These are phyloP conservation scores for Merops nubicus DNA, from an alignment of 2,113 vertebrate genomes.

Conservation along the genomic window DNA sequence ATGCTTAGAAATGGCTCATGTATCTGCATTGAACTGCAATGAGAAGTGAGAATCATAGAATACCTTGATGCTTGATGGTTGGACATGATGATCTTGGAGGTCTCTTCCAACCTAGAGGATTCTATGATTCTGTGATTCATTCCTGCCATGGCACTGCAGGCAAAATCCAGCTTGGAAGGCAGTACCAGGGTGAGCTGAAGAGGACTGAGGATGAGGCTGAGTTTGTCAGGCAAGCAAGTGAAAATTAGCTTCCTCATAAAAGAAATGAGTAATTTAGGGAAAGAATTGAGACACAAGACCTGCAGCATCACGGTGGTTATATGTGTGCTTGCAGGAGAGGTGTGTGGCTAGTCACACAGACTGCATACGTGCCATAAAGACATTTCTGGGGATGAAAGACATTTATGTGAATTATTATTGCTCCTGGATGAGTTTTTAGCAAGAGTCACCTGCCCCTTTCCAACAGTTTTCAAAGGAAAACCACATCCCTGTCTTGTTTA, in stretches of 20 bases:
- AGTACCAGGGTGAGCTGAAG: background rate
- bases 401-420: background rate
- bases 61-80: too few species aligned
- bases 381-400: background rate
- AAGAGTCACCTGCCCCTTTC: accelerated
- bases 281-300: background rate
- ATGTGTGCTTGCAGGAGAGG: background rate
- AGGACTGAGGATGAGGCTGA: background rate
- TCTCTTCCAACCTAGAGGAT: too few species aligned
- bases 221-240: background rate
- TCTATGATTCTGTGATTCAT: background rate
- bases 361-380: background rate
- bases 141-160: background rate
- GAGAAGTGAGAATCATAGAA: too few species aligned
- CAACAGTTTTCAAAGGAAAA: background rate
- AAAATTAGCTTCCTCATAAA: background rate
- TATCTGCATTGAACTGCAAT: accelerated
- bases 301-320: background rate
- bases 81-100: too few species aligned
- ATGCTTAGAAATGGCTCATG: background rate
- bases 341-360: background rate
- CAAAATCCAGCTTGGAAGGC: background rate
- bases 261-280: background rate
- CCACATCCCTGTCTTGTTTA: background rate
- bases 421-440: background rate